phyloP scores from a whole-genome alignment of 2,888 invertebrate genomes.

The Zootermopsis nevadensis region DNA sequence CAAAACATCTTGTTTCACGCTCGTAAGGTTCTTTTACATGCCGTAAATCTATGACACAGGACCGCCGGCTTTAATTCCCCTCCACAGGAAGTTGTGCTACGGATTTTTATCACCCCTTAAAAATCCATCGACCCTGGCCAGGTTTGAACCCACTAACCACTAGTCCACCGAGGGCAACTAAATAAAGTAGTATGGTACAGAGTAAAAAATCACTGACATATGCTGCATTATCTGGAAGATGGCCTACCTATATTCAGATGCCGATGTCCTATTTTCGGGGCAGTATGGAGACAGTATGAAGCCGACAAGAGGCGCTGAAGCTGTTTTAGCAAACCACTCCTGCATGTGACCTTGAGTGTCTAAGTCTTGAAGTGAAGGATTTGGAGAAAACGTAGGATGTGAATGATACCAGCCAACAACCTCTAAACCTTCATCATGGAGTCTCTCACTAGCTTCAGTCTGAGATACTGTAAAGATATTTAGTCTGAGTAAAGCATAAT shows the following conservation, averaged over 20 bases:
- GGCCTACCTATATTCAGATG: constrained; percentile 67
- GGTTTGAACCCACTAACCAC: too few relatives aligned
- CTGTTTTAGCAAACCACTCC: constrained; percentile 65
- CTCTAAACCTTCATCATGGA: constrained; percentile 64
- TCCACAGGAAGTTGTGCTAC: too few relatives aligned
- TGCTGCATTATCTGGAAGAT: background rate
- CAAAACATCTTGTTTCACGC: too few relatives aligned
- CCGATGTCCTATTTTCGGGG: constrained; percentile 65
- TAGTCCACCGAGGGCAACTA: too few relatives aligned
- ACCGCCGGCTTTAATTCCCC: too few relatives aligned
- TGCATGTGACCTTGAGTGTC: constrained; percentile 73
- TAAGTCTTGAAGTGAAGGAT: constrained; percentile 77
- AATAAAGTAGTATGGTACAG: too few relatives aligned
- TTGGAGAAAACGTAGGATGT: constrained; percentile 77
- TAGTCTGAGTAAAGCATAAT: background rate
- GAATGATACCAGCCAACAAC: constrained; percentile 84
- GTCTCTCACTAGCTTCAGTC: constrained; percentile 70
- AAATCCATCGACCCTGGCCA: too few relatives aligned
- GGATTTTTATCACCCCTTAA: too few relatives aligned
- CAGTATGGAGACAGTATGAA: constrained; percentile 76
- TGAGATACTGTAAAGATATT: constrained; percentile 67
- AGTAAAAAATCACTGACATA: too few relatives aligned
- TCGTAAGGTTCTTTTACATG: too few relatives aligned
- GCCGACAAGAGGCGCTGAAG: constrained; percentile 71
- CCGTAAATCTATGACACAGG: too few relatives aligned